A percentile compares a stretch with the other conserved stretches of the same genome.
Conservation (phyloP, 2,888 invertebrate genomes). For the Nasonovia ribisnigri region DNA sequence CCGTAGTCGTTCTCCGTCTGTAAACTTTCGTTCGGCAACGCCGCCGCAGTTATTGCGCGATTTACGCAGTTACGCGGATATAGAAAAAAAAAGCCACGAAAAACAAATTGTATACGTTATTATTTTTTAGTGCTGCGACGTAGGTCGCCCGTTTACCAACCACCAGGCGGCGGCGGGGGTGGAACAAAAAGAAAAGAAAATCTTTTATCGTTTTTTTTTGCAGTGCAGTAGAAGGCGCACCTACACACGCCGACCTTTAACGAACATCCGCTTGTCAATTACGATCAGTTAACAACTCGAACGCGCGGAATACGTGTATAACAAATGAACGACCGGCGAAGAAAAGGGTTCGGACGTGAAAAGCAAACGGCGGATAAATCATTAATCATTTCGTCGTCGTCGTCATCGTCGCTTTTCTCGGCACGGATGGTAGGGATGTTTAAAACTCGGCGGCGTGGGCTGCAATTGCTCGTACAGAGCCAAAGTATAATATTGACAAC, state of each 20-base stretch:
- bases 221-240: neutral
- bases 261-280: conserved; percentile 65
- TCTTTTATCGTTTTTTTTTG: conserved; percentile 24
- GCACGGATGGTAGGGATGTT: neutral
- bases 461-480: neutral
- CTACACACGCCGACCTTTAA: conserved; percentile 46
- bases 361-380: conserved; percentile 46
- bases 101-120: conserved; percentile 7
- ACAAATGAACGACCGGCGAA: conserved; percentile 56
- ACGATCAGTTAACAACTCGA: conserved; percentile 59
- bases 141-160: neutral
- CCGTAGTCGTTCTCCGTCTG: neutral
- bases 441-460: neutral
- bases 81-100: neutral
- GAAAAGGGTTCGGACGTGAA: conserved; percentile 51
- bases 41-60: conserved; percentile 9
- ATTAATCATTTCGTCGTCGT: conserved; percentile 57
- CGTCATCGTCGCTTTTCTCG: conserved; percentile 7
- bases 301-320: conserved; percentile 15
- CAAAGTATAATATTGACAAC: conserved; percentile 17
- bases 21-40: neutral
- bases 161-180: neutral
- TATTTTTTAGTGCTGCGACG: neutral
- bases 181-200: neutral
- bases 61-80: neutral